Conservation (phyloP, 2,888 invertebrate species). For the Endomychus coccineus region DNA sequence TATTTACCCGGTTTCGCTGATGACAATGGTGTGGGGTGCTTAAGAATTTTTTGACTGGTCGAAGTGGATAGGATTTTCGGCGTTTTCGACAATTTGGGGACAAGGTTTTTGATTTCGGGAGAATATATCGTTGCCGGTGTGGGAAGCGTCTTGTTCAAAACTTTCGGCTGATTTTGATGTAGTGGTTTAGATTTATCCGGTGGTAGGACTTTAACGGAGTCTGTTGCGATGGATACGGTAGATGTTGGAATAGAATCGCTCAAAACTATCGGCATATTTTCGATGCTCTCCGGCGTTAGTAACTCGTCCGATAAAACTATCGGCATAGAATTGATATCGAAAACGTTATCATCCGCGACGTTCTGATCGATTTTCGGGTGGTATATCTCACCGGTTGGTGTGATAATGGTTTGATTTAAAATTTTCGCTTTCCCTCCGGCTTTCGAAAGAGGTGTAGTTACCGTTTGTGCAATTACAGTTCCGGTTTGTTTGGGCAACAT, state of each 20-base stretch:
- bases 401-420: slow-evolving; percentile 42
- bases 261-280: slow-evolving; percentile 59
- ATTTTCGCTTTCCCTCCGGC: slow-evolving; percentile 38
- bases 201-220: slow-evolving; percentile 3
- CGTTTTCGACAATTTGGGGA: slow-evolving; percentile 16
- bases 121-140: slow-evolving; percentile 9
- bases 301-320: slow-evolving; percentile 66
- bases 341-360: slow-evolving; percentile 42
- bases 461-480: background rate
- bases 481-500: background rate
- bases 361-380: slow-evolving; percentile 26
- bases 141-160: slow-evolving; percentile 25
- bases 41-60: slow-evolving; percentile 17
- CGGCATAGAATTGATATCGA: slow-evolving; percentile 72
- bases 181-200: slow-evolving; percentile 4
- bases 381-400: slow-evolving; percentile 38
- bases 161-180: slow-evolving; percentile 12
- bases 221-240: slow-evolving; percentile 6
- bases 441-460: slow-evolving; percentile 1
- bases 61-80: slow-evolving; percentile 27
- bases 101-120: slow-evolving; percentile 16
- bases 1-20: slow-evolving; percentile 19
- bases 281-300: slow-evolving; percentile 58
- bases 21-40: slow-evolving; percentile 4
- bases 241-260: slow-evolving; percentile 28